phyloP scores from a whole-genome alignment of 2,888 invertebrate species.

The Tridacna gigas region DNA sequence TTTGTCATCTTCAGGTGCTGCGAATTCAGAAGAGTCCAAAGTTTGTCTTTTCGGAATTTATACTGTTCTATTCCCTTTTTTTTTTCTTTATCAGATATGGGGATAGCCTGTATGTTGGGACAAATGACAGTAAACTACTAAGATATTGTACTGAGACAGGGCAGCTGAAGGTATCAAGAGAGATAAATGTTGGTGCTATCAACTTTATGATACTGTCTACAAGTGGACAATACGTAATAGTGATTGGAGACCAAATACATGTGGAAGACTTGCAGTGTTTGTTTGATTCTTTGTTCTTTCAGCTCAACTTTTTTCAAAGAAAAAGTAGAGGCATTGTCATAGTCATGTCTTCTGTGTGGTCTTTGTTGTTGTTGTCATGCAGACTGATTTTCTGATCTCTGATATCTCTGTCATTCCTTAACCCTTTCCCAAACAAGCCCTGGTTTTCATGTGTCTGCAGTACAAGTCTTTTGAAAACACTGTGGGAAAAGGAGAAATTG shows the following conservation, averaged over 20 bases:
- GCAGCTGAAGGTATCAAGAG: slow-evolving; percentile 24
- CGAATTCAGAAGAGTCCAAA: too few species aligned
- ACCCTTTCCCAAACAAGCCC: too few species aligned
- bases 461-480: background rate
- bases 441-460: background rate
- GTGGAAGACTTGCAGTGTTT: slow-evolving; percentile 54
- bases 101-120: slow-evolving; percentile 64
- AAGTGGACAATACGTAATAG: slow-evolving; percentile 64
- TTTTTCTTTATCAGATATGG: slow-evolving; percentile 46
- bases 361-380: too few species aligned
- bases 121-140: slow-evolving; percentile 60
- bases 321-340: too few species aligned
- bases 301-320: too few species aligned
- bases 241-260: slow-evolving; percentile 48
- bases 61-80: background rate
- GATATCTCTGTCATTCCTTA: too few species aligned
- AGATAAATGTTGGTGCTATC: slow-evolving; percentile 41
- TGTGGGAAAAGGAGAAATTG: background rate
- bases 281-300: background rate
- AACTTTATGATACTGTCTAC: slow-evolving; percentile 61
- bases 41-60: too few species aligned
- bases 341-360: too few species aligned
- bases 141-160: slow-evolving; percentile 53
- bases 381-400: too few species aligned
- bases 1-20: too few species aligned